Evolutionary conservation across 2,797 vertebrate species (phyloP).

Genomic region (Triplophysa bombifrons): DNA sequence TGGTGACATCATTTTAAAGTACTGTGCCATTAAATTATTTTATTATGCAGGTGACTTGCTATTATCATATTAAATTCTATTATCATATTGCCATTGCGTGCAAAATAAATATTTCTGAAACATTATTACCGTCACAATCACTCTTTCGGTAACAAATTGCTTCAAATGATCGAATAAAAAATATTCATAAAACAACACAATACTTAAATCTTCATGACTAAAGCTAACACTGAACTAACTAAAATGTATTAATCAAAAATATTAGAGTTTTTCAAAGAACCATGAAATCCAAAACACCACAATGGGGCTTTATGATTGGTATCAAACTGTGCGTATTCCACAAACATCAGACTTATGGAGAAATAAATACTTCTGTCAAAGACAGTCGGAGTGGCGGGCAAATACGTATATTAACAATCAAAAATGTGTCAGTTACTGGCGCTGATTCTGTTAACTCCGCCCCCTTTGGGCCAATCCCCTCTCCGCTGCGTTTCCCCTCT

Average conservation of each 20-base stretch:
- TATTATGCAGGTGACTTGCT: not conserved
- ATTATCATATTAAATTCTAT: not conserved
- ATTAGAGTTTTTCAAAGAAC: not conserved
- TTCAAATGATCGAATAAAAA: not conserved
- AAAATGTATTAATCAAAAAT: not conserved
- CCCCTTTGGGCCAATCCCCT: conserved; percentile 12
- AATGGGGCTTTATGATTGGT: not conserved
- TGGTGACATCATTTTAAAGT: not conserved
- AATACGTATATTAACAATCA: not conserved
- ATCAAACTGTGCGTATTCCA: not conserved
- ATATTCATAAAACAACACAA: not conserved
- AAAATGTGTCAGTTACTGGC: conserved; percentile 1
- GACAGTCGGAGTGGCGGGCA: not conserved
- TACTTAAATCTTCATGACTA: not conserved
- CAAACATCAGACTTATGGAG: not conserved
- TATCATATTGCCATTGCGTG: not conserved
- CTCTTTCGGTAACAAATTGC: not conserved
- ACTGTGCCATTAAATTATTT: not conserved
- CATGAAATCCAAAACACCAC: not conserved
- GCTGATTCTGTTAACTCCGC: conserved; percentile 41
- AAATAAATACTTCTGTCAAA: conserved; percentile 2
- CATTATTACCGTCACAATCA: not conserved
- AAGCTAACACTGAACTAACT: not conserved
- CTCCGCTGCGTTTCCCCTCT: conserved; percentile 14
- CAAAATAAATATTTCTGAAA: not conserved